These are phyloP conservation scores for Sicus ferrugineus DNA, from an alignment of 2,888 invertebrate genomes.

Conservation along the genomic window DNA sequence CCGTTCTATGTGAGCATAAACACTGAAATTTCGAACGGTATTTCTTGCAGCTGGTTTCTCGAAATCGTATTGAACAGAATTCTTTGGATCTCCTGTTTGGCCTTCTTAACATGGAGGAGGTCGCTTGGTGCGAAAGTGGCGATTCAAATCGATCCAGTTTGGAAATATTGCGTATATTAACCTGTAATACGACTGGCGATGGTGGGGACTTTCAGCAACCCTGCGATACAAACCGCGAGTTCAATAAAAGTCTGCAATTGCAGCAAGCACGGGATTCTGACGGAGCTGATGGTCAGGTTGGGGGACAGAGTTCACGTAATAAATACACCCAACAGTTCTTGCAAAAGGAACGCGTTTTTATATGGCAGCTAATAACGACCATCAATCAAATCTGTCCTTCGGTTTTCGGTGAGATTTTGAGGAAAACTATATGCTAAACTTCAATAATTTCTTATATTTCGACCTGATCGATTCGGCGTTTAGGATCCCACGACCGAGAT, in stretches of 20 bases:
- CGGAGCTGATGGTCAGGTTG: not conserved
- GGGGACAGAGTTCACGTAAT: slow-evolving; percentile 46
- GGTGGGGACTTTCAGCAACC: slow-evolving; percentile 52
- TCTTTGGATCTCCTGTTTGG: slow-evolving; percentile 56
- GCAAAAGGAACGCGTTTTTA: slow-evolving; percentile 53
- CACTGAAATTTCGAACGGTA: too few relatives aligned
- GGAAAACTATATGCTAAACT: not conserved
- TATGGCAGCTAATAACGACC: slow-evolving; percentile 55
- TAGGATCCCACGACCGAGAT: slow-evolving; percentile 39
- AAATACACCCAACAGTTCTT: slow-evolving; percentile 54
- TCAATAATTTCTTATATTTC: not conserved
- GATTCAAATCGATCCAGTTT: slow-evolving; percentile 61
- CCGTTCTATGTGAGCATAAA: too few relatives aligned
- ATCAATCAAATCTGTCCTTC: slow-evolving; percentile 55
- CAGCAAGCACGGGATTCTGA: not conserved
- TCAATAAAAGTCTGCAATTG: too few relatives aligned
- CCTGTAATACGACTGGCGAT: slow-evolving; percentile 55
- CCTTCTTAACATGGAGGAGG: slow-evolving; percentile 57
- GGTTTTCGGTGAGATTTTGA: slow-evolving; percentile 51
- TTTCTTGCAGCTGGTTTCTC: slow-evolving; percentile 50
- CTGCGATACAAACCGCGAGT: too few relatives aligned
- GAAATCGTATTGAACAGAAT: slow-evolving; percentile 56
- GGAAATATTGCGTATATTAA: slow-evolving; percentile 59
- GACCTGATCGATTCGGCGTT: not conserved
- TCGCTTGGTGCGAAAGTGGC: slow-evolving; percentile 51